Evolutionary conservation across 1,140 invertebrate species (phyloP).

Genomic region (Idris sp.): DNA sequence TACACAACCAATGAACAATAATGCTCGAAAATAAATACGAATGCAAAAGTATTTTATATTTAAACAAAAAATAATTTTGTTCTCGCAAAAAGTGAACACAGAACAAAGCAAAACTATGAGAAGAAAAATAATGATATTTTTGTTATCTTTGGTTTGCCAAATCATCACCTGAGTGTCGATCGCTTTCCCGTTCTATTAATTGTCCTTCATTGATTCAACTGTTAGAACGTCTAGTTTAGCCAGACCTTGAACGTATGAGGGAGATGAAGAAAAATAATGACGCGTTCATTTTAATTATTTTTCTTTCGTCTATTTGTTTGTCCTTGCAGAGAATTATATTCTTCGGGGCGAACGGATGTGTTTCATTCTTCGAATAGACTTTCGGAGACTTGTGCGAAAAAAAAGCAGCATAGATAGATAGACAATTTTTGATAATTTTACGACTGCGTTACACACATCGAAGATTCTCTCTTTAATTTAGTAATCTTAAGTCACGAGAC

Average conservation of each 20-base stretch:
- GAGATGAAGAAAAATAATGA: slow-evolving; percentile 11
- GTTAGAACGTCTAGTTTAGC: slow-evolving; percentile 68
- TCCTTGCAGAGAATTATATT: slow-evolving; percentile 42
- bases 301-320: no score
- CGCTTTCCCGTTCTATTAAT: slow-evolving; percentile 58
- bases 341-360: slow-evolving; percentile 40
- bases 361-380: slow-evolving; percentile 45
- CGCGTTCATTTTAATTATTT: slow-evolving; percentile 63
- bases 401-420: slow-evolving; percentile 70
- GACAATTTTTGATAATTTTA: slow-evolving; percentile 72
- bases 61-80: neutral
- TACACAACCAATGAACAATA: slow-evolving; percentile 17
- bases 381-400: slow-evolving; percentile 42
- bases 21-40: no score
- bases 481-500: slow-evolving; percentile 45
- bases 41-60: slow-evolving; percentile 12
- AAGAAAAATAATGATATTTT: slow-evolving; percentile 9
- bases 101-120: no score
- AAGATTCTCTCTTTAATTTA: slow-evolving; percentile 54
- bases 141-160: slow-evolving; percentile 45
- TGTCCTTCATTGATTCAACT: slow-evolving; percentile 61
- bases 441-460: slow-evolving; percentile 54
- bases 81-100: no score
- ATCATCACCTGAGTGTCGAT: slow-evolving; percentile 59
- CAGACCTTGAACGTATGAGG: slow-evolving; percentile 48